Base-by-base conservation (phyloP, 2,113 vertebrate genomes). In the Dicentrarchus labrax region DNA sequence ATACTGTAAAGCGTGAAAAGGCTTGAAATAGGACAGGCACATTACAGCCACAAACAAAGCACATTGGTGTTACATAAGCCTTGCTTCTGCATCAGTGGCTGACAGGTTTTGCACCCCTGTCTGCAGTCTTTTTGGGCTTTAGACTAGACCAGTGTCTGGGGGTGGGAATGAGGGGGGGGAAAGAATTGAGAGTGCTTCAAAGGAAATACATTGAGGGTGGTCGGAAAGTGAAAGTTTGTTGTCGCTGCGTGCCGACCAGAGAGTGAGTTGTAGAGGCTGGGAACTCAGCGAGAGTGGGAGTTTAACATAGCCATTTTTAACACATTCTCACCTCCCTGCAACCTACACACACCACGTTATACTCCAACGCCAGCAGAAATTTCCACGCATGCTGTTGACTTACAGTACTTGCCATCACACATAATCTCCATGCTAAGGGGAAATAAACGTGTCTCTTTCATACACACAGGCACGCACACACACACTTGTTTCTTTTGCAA, bases 211-310 rank as follows among this genome's bases (percentile, higher is more conserved):
- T 4, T 48, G 62, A 84, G 76, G 80, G 82, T 68, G 78, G 75
- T 89, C 78, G n/a, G n/a, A 86, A 78, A 85, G 75, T 22, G 70
- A 79, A 86, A 76, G 85, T 85, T 67, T 77, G 54, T n/a, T 56
- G 47, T 56, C 19, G 54, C 76, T 41, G 4, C 10, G 15, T 76
- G 72, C 6, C 45, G 16, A 51, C 48, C 38, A 45, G 51, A 72
- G 60, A 69, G 47, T 43, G 53, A 70, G 72, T 50, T 54, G 76
- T 56, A 80, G 76, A 73, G 74, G 66, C 77, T 70, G 74, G 30
- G 73, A 82, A 72, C 57, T 84, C 39, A 19, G 79, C 13, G 70
- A 77, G 83, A 86, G 91, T 92, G 84, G 84, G 86, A 88, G 82
- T 76, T 82, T 77, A 36, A 65, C 48, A 39, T 13, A 56, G 69